These are phyloP conservation scores for Malurus melanocephalus DNA, from an alignment of 2,113 vertebrate species.

Conservation along the genomic window DNA sequence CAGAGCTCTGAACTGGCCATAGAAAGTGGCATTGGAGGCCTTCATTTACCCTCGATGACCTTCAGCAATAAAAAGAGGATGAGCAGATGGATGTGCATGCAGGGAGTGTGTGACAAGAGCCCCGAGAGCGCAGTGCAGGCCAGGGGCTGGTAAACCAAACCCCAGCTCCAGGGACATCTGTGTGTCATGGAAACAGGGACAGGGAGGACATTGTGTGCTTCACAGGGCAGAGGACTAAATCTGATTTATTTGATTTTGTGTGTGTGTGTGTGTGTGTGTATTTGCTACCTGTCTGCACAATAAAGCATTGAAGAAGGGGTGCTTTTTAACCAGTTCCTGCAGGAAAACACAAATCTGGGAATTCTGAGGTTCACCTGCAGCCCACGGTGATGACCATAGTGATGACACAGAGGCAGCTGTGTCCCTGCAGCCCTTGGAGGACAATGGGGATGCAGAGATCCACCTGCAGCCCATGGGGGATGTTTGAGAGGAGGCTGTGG, in stretches of 20 bases:
- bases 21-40: conserved; percentile 45
- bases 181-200: not conserved
- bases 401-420: not conserved
- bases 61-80: conserved; percentile 70
- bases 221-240: not conserved
- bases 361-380: not conserved
- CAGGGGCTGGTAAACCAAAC: not conserved
- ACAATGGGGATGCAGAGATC: not conserved
- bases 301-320: not conserved
- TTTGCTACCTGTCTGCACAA: not conserved
- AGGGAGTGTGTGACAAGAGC: not conserved
- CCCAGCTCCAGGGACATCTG: not conserved
- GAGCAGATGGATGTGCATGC: conserved; percentile 47
- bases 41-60: conserved; percentile 49
- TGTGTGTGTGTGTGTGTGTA: rapidly evolving
- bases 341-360: not conserved
- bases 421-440: not conserved
- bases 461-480: rapidly evolving
- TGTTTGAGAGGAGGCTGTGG: not conserved
- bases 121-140: not conserved
- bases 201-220: not conserved
- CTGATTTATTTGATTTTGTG: not conserved
- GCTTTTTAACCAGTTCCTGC: not conserved
- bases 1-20: conserved; percentile 36
- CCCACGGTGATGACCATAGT: not conserved